These are phyloP conservation scores for Phylloscopus collybita DNA, from an alignment of 2,797 vertebrate species.

Conservation along the genomic window DNA sequence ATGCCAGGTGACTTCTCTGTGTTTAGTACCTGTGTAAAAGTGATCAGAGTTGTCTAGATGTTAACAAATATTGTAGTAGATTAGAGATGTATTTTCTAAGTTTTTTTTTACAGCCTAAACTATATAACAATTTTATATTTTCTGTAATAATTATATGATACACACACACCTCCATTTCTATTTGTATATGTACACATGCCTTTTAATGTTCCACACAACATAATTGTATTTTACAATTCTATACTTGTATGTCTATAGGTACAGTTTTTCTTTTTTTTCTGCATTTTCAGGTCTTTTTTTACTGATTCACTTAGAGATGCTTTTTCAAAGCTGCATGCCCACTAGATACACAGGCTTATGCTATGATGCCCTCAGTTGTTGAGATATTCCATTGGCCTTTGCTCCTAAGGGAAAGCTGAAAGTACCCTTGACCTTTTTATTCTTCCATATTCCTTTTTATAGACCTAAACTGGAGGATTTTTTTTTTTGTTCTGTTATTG, in stretches of 20 bases:
- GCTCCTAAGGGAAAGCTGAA: neutral
- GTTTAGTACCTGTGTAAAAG: neutral
- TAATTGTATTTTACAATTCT: neutral
- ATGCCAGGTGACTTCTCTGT: neutral
- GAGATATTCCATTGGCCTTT: neutral
- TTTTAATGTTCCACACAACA: neutral
- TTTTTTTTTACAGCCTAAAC: neutral
- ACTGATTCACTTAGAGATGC: neutral
- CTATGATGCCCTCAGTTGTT: rapidly evolving
- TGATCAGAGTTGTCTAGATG: neutral
- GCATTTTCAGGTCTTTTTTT: neutral
- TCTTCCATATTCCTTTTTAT: neutral
- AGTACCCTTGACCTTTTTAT: neutral
- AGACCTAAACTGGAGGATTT: neutral
- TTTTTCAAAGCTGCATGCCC: neutral
- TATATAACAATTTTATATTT: neutral
- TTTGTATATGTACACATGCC: rapidly evolving
- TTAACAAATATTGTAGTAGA: neutral
- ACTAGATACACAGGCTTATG: rapidly evolving
- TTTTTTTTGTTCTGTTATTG: neutral
- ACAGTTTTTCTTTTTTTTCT: neutral
- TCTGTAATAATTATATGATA: neutral
- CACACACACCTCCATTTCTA: rapidly evolving
- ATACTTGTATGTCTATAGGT: neutral
- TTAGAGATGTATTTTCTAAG: neutral